These are phyloP conservation scores for Strix uralensis DNA, from an alignment of 2,113 vertebrate genomes.

Conservation along the genomic window DNA sequence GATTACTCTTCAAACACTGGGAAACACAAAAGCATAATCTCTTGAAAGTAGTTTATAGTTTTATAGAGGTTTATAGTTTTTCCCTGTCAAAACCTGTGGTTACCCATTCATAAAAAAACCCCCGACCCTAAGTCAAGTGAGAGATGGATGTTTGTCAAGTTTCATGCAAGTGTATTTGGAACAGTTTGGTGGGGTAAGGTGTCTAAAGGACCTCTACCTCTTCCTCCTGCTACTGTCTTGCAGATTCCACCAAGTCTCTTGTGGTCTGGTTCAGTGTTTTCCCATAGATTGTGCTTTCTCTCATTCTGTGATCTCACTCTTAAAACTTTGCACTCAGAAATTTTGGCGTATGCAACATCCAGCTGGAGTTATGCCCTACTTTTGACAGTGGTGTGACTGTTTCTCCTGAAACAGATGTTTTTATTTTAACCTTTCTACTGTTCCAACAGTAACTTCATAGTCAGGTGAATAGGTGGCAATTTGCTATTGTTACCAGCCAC, in stretches of 20 bases:
- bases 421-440: neutral
- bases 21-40: neutral
- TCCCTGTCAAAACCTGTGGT: neutral
- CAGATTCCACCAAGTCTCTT: neutral
- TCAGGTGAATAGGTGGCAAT: neutral
- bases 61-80: neutral
- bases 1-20: neutral
- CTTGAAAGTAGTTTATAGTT: neutral
- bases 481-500: neutral
- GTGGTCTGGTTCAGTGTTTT: neutral
- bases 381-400: neutral
- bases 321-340: neutral
- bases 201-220: neutral
- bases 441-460: neutral
- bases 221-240: neutral
- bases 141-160: neutral
- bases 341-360: neutral
- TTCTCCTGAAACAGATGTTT: neutral
- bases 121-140: neutral
- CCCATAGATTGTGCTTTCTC: neutral
- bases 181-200: neutral
- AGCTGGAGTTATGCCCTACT: neutral
- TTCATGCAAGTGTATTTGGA: neutral
- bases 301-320: neutral
- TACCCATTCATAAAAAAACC: neutral